These are phyloP conservation scores for Pituophis catenifer DNA, from an alignment of 2,113 vertebrate genomes.

Conservation along the genomic window DNA sequence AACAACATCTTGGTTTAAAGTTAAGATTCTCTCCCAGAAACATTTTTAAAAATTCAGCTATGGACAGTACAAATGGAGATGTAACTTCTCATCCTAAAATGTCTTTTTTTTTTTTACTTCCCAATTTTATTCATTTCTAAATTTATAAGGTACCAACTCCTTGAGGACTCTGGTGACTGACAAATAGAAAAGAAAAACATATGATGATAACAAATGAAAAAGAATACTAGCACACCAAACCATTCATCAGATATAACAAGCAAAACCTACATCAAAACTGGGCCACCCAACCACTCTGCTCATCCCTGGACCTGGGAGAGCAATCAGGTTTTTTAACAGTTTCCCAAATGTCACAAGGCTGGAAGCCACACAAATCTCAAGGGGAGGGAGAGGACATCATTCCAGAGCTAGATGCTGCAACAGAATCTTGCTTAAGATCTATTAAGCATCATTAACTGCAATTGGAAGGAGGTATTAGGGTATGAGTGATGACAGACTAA, in stretches of 20 bases:
- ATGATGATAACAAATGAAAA: background rate
- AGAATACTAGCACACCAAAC: background rate
- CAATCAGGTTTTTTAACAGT: background rate
- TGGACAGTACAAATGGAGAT: slow-evolving; percentile 32
- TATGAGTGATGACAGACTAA: slow-evolving; percentile 60
- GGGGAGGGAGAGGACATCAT: background rate
- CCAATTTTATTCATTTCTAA: background rate
- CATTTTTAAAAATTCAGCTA: slow-evolving; percentile 38
- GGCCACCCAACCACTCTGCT: background rate
- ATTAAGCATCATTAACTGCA: slow-evolving; percentile 56
- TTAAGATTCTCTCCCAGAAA: slow-evolving; percentile 22
- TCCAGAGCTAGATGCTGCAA: background rate
- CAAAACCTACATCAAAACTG: background rate
- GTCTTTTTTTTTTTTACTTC: background rate
- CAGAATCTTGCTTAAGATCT: slow-evolving; percentile 46
- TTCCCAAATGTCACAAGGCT: background rate
- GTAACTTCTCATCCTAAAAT: slow-evolving; percentile 52
- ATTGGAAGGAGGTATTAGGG: slow-evolving; percentile 44
- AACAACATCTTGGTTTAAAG: background rate
- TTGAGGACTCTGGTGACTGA: background rate
- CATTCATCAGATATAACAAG: background rate
- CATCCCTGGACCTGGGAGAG: background rate
- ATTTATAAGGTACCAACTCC: background rate
- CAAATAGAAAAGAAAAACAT: background rate
- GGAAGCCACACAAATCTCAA: background rate